A percentile compares a stretch with the other conserved stretches of the same genome.
Conservation (phyloP, 2,888 invertebrate species). For the Drosophila setosimentum region DNA sequence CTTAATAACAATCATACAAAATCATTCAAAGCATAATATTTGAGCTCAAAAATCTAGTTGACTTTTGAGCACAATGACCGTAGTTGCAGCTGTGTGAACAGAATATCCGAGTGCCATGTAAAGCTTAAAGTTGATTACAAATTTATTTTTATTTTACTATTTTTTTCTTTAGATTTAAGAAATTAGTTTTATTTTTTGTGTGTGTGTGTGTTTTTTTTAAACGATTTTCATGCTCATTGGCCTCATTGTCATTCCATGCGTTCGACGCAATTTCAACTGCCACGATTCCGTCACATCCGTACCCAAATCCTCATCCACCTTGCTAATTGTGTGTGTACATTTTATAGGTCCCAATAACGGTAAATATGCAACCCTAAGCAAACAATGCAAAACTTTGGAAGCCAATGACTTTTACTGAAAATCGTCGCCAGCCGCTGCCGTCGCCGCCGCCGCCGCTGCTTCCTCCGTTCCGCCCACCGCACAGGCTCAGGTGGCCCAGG, state of each 20-base stretch:
- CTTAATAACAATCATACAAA: neutral
- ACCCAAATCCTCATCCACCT: slow-evolving; percentile 71
- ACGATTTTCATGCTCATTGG: slow-evolving; percentile 13
- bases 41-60: neutral
- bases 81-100: neutral
- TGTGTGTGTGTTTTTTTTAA: neutral
- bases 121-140: neutral
- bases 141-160: neutral
- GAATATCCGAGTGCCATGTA: neutral
- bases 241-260: slow-evolving; percentile 56
- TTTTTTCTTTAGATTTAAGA: neutral
- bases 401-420: slow-evolving; percentile 98
- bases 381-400: slow-evolving; percentile 97
- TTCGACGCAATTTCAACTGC: slow-evolving; percentile 31
- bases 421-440: slow-evolving; percentile 87
- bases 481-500: slow-evolving; percentile 80
- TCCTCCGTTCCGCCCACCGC: slow-evolving; percentile 76
- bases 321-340: slow-evolving; percentile 74
- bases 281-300: slow-evolving; percentile 46
- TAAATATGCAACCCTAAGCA: slow-evolving; percentile 98
- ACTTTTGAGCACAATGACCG: neutral
- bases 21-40: neutral
- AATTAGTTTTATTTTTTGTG: neutral
- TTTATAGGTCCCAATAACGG: slow-evolving; percentile 90
- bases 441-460: slow-evolving; percentile 76